Conservation (phyloP, 2,797 vertebrate genomes). For the Fistularia commersonii region DNA sequence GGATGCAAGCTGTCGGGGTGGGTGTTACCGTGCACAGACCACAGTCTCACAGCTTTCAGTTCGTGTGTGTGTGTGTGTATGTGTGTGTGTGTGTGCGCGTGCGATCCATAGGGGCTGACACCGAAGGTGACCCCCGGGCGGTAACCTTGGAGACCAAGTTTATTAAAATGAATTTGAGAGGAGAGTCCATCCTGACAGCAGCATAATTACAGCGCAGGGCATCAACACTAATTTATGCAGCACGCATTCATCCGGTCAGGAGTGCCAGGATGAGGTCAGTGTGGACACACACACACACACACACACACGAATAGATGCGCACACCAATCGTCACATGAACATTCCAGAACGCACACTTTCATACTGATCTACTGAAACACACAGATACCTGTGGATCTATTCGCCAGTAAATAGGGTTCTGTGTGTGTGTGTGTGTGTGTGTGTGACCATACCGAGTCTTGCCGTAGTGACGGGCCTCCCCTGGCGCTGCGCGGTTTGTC, state of each 20-base stretch:
- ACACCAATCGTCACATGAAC: constrained; percentile 3
- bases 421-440: no score
- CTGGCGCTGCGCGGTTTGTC: no score
- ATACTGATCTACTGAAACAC: constrained; percentile 6
- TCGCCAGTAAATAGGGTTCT: background rate
- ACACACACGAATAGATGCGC: background rate
- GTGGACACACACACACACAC: constrained; percentile 48
- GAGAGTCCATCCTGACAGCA: constrained; percentile 97
- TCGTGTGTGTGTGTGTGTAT: constrained; percentile 54
- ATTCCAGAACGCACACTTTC: background rate
- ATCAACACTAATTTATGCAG: constrained; percentile 99
- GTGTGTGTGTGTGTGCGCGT: constrained; percentile 67
- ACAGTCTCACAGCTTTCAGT: background rate
- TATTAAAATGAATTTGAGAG: constrained; percentile 99
- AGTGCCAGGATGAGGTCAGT: constrained; percentile 90
- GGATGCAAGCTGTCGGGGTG: no score
- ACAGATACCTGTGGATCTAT: background rate
- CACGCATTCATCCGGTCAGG: constrained; percentile 92
- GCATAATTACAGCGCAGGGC: constrained; percentile 99
- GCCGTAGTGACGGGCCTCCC: no score
- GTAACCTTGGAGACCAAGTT: constrained; percentile 99
- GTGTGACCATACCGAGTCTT: no score
- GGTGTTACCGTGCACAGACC: no score
- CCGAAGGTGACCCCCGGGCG: constrained; percentile 94
- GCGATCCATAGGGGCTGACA: constrained; percentile 90